A percentile compares a stretch with the other conserved stretches of the same genome.
Evolutionary conservation across 2,888 invertebrate species (phyloP).

Genomic region (Teleiodes luculella): DNA sequence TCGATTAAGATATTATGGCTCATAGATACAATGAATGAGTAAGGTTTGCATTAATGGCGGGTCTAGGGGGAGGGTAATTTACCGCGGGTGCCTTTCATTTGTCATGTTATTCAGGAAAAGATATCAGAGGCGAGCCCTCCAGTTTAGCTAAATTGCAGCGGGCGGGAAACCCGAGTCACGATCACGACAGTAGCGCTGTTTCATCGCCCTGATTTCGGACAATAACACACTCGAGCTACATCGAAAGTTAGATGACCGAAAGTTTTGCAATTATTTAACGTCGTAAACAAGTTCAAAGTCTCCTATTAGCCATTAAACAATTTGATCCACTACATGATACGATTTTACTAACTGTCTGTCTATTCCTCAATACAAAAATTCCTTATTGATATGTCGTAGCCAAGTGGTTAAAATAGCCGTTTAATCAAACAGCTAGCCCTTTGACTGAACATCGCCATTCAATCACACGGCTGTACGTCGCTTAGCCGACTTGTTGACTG

Average conservation of each 20-base stretch:
- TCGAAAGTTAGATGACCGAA: conserved; percentile 6
- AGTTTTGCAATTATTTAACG: conserved; percentile 14
- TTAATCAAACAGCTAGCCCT: too few relatives aligned
- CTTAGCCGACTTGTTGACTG: too few relatives aligned
- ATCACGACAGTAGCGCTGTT: background rate
- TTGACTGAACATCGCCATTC: too few relatives aligned
- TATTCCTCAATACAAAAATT: too few relatives aligned
- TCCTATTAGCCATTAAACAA: conserved; percentile 14
- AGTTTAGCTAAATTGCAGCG: conserved; percentile 8
- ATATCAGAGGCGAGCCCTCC: conserved; percentile 2
- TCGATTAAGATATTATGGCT: too few relatives aligned
- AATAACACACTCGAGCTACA: conserved; percentile 11
- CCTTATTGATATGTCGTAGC: too few relatives aligned
- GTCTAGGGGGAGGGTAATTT: conserved; percentile 1
- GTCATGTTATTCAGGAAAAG: conserved; percentile 7
- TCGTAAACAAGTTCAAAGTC: conserved; percentile 13
- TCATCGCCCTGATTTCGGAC: conserved; percentile 11
- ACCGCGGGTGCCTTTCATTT: background rate
- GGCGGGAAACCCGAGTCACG: conserved; percentile 1
- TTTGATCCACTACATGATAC: too few relatives aligned
- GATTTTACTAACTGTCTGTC: too few relatives aligned
- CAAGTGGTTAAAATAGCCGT: too few relatives aligned
- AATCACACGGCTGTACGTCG: too few relatives aligned
- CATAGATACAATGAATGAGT: too few relatives aligned
- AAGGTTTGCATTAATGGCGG: background rate